These are phyloP conservation scores for Strongylocentrotus purpuratus DNA, from an alignment of 35 echinoderm and acorn worm species.

Conservation along the genomic window DNA sequence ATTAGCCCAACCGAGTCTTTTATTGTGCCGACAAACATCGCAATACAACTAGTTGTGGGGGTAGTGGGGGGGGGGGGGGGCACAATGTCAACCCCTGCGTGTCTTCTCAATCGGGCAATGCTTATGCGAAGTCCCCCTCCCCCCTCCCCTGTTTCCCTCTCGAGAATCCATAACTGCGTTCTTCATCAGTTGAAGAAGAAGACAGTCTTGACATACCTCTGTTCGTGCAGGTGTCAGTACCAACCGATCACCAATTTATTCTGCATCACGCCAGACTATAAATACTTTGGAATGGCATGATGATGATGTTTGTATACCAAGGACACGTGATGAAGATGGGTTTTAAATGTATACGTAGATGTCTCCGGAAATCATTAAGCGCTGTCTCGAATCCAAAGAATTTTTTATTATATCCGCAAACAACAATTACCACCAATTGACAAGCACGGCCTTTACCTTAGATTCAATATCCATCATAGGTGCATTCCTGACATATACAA, in stretches of 20 bases:
- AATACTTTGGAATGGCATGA: background rate
- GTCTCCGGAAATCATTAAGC: background rate
- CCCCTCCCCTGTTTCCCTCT: too few relatives aligned
- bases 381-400: background rate
- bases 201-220: background rate
- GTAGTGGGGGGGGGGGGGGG: too few relatives aligned
- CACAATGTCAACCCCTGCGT: too few relatives aligned
- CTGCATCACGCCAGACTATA: background rate
- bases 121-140: too few relatives aligned
- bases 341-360: background rate
- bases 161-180: background rate
- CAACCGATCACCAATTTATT: constrained; percentile 3
- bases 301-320: background rate
- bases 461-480: background rate
- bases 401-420: background rate
- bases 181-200: background rate
- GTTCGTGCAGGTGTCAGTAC: background rate
- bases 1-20: too few relatives aligned
- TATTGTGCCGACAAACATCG: too few relatives aligned
- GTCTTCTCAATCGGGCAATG: too few relatives aligned
- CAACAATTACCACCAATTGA: background rate
- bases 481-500: background rate
- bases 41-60: too few relatives aligned
- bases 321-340: background rate
- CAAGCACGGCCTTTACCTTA: background rate